These are phyloP conservation scores for Drosophila kuntzei DNA, from an alignment of 2,888 invertebrate species.

Conservation along the genomic window DNA sequence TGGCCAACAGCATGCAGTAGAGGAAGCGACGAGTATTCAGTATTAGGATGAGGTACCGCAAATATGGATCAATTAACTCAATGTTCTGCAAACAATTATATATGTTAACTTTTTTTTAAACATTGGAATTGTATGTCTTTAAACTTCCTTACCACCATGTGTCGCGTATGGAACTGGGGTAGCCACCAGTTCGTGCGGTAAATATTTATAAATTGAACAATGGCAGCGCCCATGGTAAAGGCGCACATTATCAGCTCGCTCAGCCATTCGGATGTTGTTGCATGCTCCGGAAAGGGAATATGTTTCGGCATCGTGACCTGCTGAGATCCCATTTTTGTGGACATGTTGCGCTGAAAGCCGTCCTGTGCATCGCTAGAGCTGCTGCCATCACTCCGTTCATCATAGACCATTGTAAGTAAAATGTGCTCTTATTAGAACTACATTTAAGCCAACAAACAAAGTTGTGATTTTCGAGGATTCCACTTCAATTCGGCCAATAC, in stretches of 20 bases:
- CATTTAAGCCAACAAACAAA: conserved; percentile 43
- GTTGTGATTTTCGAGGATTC: background rate
- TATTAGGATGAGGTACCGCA: conserved; percentile 93
- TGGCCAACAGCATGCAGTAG: conserved; percentile 87
- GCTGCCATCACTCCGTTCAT: conserved; percentile 66
- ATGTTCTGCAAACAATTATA: conserved; percentile 90
- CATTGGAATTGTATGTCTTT: too few relatives aligned
- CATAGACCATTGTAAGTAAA: conserved; percentile 50
- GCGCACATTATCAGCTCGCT: conserved; percentile 95
- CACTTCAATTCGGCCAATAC: background rate
- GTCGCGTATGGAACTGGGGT: conserved; percentile 94
- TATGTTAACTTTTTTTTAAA: background rate
- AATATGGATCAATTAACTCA: conserved; percentile 95
- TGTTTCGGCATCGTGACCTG: conserved; percentile 88
- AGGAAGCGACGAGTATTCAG: conserved; percentile 93
- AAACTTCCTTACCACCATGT: conserved; percentile 91
- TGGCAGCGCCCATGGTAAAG: conserved; percentile 91
- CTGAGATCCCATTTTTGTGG: conserved; percentile 48
- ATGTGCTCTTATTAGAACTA: conserved; percentile 15
- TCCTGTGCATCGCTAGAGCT: conserved; percentile 71
- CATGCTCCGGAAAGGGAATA: conserved; percentile 92
- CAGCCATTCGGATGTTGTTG: conserved; percentile 91
- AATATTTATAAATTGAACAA: conserved; percentile 96
- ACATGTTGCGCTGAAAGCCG: conserved; percentile 46
- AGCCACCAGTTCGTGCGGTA: conserved; percentile 99